Percentiles rank a stretch among this genome's conserved stretches.
phyloP scores from a whole-genome alignment of 2,113 vertebrate genomes.

The Protobothrops mucrosquamatus region DNA sequence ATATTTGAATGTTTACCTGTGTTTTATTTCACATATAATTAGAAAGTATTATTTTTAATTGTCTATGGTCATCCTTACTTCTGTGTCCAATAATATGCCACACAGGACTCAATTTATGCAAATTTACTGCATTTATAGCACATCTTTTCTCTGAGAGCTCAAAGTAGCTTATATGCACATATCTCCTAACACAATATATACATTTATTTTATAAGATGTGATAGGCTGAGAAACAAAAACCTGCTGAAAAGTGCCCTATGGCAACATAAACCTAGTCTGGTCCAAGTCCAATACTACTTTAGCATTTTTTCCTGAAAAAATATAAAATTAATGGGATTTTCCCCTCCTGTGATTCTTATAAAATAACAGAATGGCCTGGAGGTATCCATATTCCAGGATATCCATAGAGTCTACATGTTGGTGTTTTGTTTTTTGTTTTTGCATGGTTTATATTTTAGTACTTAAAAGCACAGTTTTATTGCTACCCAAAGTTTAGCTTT shows the following conservation, averaged over 20 bases:
- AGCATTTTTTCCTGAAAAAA: not conserved
- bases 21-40: not conserved
- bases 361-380: not conserved
- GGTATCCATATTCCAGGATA: not conserved
- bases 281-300: not conserved
- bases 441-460: not conserved
- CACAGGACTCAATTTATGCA: not conserved
- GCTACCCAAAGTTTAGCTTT: not conserved
- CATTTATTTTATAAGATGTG: not conserved
- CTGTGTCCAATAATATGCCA: not conserved
- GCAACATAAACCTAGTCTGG: not conserved
- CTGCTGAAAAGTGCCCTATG: not conserved
- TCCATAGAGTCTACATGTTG: not conserved
- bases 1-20: not conserved
- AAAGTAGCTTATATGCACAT: not conserved
- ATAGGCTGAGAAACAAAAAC: not conserved
- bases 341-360: not conserved
- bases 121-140: not conserved
- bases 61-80: not conserved
- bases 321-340: not conserved
- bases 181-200: not conserved
- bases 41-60: not conserved
- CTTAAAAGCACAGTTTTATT: not conserved
- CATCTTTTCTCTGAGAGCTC: not conserved
- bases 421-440: not conserved